phyloP scores from a whole-genome alignment of 2,888 invertebrate species.

The Andrena haemorrhoa region DNA sequence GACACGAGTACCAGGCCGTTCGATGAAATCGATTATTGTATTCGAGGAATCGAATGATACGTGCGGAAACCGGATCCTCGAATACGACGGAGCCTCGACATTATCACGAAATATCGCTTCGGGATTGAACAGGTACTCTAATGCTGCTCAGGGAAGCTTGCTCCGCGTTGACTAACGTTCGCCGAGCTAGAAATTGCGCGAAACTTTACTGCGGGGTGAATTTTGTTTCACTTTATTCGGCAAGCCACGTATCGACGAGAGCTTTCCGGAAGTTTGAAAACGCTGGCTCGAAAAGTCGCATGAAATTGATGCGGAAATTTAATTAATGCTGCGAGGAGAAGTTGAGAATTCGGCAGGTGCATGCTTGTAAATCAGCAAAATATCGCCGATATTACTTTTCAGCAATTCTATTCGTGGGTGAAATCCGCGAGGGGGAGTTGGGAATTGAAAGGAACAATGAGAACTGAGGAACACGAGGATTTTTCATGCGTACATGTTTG shows the following conservation, averaged over 20 bases:
- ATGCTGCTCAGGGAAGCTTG: background rate
- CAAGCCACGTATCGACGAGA: background rate
- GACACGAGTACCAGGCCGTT: constrained; percentile 51
- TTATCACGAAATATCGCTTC: background rate
- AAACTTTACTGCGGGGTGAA: constrained; percentile 6
- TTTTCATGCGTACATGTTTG: background rate
- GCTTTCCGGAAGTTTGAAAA: constrained; percentile 16
- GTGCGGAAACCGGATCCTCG: constrained; percentile 45
- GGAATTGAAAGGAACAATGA: background rate
- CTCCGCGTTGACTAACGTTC: background rate
- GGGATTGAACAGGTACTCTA: background rate
- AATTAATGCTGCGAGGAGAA: constrained; percentile 6
- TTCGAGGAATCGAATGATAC: constrained; percentile 53
- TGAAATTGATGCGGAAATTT: background rate
- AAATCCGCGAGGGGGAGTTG: background rate
- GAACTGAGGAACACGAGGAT: background rate
- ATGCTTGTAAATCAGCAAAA: no score
- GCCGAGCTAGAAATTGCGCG: constrained; percentile 15
- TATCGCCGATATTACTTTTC: no score
- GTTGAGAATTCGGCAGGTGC: no score
- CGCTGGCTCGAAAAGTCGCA: background rate
- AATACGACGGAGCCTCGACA: constrained; percentile 24
- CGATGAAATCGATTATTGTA: constrained; percentile 56
- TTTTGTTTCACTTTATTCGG: constrained; percentile 17
- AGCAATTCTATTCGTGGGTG: no score